Evolutionary conservation across 2,113 vertebrate species (phyloP), one percentile per base, ranked within the genome.

Genomic region (Okapia johnstoni): DNA sequence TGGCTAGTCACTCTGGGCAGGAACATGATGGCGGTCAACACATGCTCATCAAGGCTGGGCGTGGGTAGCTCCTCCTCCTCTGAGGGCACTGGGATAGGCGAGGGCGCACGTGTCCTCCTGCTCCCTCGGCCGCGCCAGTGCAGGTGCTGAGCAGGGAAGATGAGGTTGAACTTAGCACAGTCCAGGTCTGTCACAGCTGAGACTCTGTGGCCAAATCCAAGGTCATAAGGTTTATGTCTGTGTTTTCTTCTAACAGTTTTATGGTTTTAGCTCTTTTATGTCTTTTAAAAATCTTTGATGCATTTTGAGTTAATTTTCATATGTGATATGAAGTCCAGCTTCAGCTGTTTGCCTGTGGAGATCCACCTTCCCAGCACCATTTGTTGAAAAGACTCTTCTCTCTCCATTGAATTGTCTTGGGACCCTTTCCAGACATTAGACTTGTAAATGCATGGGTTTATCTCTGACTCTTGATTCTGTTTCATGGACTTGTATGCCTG

Each of bases 91-190:
- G 15, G 63, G 10, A 11, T 1, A 43, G 36, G 40, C 55, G 5
- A 8, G 52, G 9, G 28, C 7, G 33, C 63, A 5, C 26, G 1
- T 11, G 48, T 40, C 58, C 58, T 25, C 25, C 36, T 6, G 15
- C 43, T 23, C 4, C 14, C 60, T 88, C 15, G 0, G 86, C 63
- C 16, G 0, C 0, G 0, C 86, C 36, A 17, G 2, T 8, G 30
- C 79, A 63, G 5, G 1, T 13, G 10, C 46, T 81, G 30, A 90
- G 12, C 7, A 4, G 73, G 30, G 55, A 79, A 30, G 21, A 26
- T 2, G 1, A 36, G 21, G 43, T 23, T 21, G 1, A 33, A 25
- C 9, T 73, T 8, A 43, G 54, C 40, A n/a, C 6, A 7, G 23
- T 55, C 50, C 50, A 11, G 52, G 52, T 54, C 87, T 57, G 6